Evolutionary conservation across 2,888 invertebrate genomes (phyloP).

Genomic region (Caenorhabditis sp.): DNA sequence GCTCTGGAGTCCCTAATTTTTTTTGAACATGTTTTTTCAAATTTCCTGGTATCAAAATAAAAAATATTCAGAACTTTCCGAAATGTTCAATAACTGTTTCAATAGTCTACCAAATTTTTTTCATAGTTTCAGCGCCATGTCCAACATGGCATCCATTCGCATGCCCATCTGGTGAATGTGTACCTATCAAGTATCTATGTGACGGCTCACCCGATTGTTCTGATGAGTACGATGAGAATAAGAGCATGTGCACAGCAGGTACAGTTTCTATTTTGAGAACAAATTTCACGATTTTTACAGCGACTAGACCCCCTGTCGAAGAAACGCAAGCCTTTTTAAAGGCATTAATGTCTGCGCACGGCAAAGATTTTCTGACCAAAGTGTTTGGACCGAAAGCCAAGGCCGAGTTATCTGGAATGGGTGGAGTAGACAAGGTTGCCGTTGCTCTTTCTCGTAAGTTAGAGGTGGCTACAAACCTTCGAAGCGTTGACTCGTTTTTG

Average conservation of each 20-base stretch:
- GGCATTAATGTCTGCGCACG: constrained; percentile 90
- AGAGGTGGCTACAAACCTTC: too few species aligned
- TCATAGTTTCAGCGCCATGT: constrained; percentile 75
- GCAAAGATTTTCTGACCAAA: constrained; percentile 94
- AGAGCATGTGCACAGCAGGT: constrained; percentile 93
- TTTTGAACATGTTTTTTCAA: too few species aligned
- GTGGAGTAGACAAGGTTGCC: constrained; percentile 92
- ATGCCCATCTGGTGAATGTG: constrained; percentile 88
- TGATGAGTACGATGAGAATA: constrained; percentile 93
- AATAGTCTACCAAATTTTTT: too few species aligned
- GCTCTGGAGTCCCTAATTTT: too few species aligned
- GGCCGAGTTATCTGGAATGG: constrained; percentile 87
- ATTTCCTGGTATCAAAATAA: too few species aligned
- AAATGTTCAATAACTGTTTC: too few species aligned
- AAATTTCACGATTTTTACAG: constrained; percentile 74
- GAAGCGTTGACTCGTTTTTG: too few species aligned
- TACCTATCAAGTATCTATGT: constrained; percentile 93
- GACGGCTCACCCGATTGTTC: constrained; percentile 90
- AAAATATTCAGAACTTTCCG: too few species aligned
- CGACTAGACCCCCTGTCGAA: constrained; percentile 93
- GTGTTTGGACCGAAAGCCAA: constrained; percentile 92
- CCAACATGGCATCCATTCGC: constrained; percentile 96
- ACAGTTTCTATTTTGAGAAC: too few species aligned
- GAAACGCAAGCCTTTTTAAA: constrained; percentile 94
- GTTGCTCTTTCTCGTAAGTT: constrained; percentile 86